Percentiles rank a stretch among this genome's conserved stretches.
Conservation (phyloP, 2,888 invertebrate species). For the Ernsta delagoae region DNA sequence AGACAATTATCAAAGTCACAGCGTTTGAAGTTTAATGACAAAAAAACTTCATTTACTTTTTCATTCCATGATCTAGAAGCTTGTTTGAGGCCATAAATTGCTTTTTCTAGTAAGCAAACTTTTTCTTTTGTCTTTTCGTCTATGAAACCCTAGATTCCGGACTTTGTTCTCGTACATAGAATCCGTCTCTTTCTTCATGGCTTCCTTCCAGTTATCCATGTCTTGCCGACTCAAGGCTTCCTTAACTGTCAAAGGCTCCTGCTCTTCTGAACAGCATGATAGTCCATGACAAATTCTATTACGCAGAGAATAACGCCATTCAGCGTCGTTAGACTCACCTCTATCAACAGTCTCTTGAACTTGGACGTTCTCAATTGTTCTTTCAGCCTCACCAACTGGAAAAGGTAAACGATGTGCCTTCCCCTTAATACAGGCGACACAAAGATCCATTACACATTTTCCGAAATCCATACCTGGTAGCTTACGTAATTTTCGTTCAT, state of each 20-base stretch:
- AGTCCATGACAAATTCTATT: constrained; percentile 4
- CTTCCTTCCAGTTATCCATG: neutral
- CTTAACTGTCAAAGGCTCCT: constrained; percentile 9
- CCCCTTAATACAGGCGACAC: constrained; percentile 10
- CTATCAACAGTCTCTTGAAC: neutral
- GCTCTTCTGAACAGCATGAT: neutral
- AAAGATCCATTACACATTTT: constrained; percentile 3
- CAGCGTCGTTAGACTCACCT: neutral
- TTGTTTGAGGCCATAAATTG: constrained; percentile 6
- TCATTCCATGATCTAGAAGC: constrained; percentile 5
- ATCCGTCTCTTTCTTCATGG: constrained; percentile 4
- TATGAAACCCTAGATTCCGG: constrained; percentile 1
- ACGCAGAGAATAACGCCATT: constrained; percentile 4
- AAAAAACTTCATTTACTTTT: constrained; percentile 9
- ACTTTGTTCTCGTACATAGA: constrained; percentile 6
- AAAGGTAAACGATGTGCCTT: constrained; percentile 16
- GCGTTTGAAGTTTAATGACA: constrained; percentile 13
- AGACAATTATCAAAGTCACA: constrained; percentile 9
- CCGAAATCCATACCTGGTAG: constrained; percentile 13
- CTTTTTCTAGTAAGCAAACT: constrained; percentile 10
- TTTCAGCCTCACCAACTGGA: constrained; percentile 14
- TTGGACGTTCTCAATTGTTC: neutral
- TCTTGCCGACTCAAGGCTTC: neutral
- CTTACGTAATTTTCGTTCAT: constrained; percentile 7
- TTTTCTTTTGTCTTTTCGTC: neutral